Evolutionary conservation across 2,797 vertebrate species (phyloP).

Genomic region (Cryptoblepharus egeriae): DNA sequence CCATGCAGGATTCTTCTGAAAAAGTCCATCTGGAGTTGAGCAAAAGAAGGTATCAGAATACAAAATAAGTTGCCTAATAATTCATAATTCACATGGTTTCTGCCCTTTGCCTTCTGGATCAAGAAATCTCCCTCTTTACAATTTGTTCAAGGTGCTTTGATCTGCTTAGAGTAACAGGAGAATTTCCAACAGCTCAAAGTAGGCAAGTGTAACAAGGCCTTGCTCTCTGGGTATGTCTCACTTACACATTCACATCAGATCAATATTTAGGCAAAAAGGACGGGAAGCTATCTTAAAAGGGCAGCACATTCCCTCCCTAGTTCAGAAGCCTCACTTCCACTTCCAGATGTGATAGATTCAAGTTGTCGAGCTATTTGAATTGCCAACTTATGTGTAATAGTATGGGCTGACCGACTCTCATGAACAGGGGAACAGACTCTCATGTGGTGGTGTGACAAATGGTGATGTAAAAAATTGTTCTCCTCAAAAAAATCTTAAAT

Average conservation of each 20-base stretch:
- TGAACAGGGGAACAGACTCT: no score
- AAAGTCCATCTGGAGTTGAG: slow-evolving; percentile 30
- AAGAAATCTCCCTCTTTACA: slow-evolving; percentile 53
- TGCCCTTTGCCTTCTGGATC: slow-evolving; percentile 45
- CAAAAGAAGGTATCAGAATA: not conserved
- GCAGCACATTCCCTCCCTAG: not conserved
- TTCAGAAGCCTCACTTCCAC: no score
- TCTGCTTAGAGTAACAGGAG: slow-evolving; percentile 39
- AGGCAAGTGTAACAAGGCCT: slow-evolving; percentile 22
- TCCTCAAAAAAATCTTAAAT: no score
- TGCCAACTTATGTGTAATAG: no score
- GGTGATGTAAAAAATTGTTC: no score
- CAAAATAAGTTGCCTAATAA: slow-evolving; percentile 49
- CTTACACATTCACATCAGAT: not conserved
- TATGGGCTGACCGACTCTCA: no score
- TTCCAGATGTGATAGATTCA: no score
- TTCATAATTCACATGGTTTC: slow-evolving; percentile 52
- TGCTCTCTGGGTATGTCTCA: not conserved
- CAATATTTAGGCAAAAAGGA: not conserved
- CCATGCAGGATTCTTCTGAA: slow-evolving; percentile 9
- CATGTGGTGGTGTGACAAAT: no score
- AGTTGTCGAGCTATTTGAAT: no score
- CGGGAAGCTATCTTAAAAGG: not conserved
- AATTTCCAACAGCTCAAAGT: slow-evolving; percentile 11
- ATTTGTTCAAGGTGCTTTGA: slow-evolving; percentile 66